phyloP scores from a whole-genome alignment of 2,797 vertebrate species.

The Crenuchus spilurus region DNA sequence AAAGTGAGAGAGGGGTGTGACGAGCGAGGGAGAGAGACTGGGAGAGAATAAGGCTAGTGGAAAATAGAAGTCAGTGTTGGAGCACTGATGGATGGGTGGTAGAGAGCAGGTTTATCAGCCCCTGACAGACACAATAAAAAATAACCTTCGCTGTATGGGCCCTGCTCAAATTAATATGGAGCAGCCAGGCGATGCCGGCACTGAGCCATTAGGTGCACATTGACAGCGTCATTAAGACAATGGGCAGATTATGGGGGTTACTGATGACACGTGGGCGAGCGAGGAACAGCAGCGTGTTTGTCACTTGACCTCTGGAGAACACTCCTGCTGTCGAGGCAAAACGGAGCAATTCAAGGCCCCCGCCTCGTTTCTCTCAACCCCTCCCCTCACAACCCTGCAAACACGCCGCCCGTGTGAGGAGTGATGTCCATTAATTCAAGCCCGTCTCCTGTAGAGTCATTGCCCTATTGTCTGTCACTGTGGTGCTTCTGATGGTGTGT shows the following conservation, averaged over 20 bases:
- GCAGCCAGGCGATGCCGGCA: slow-evolving; percentile 73
- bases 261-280: slow-evolving; percentile 70
- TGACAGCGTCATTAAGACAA: slow-evolving; percentile 80
- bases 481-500: slow-evolving; percentile 11
- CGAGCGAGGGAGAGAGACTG: slow-evolving; percentile 41
- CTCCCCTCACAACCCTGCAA: background rate
- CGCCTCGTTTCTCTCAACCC: background rate
- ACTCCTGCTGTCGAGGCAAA: slow-evolving; percentile 34
- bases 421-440: slow-evolving; percentile 51
- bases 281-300: slow-evolving; percentile 61
- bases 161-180: slow-evolving; percentile 78
- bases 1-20: slow-evolving; percentile 48
- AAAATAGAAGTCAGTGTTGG: slow-evolving; percentile 52
- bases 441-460: slow-evolving; percentile 42
- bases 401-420: background rate
- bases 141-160: slow-evolving; percentile 75
- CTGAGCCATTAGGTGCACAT: slow-evolving; percentile 75
- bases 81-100: slow-evolving; percentile 69
- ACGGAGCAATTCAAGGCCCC: background rate
- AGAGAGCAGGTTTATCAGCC: slow-evolving; percentile 75
- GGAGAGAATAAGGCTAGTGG: slow-evolving; percentile 51
- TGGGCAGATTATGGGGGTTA: slow-evolving; percentile 75
- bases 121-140: slow-evolving; percentile 83
- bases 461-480: slow-evolving; percentile 51
- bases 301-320: slow-evolving; percentile 70